Conservation (phyloP, 2,113 vertebrate genomes). For the Illadopsis cleaveri region DNA sequence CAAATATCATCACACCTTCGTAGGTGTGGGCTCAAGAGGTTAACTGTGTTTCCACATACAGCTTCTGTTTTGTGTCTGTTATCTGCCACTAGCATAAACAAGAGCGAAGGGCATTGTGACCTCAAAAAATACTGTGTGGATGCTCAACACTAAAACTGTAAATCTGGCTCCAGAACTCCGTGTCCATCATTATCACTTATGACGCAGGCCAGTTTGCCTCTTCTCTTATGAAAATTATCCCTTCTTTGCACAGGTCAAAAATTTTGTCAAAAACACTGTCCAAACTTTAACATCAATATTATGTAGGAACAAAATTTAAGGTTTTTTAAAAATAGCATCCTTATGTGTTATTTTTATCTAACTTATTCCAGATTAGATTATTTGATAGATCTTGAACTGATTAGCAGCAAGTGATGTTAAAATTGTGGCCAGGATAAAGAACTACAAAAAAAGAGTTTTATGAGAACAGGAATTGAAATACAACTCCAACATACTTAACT, state of each 20-base stretch:
- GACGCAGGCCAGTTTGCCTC: neutral
- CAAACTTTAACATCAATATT: neutral
- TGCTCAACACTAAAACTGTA: neutral
- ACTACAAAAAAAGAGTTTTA: neutral
- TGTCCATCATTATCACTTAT: neutral
- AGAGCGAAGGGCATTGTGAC: neutral
- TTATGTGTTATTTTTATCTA: neutral
- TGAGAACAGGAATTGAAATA: neutral
- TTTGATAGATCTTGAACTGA: neutral
- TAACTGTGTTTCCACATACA: neutral
- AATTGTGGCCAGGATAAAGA: neutral
- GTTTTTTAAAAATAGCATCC: neutral
- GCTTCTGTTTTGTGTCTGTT: fast-evolving
- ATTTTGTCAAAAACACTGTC: neutral
- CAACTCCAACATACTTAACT: neutral
- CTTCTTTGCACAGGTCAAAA: neutral
- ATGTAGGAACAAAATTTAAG: neutral
- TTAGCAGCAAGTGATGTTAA: neutral
- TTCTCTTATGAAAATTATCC: neutral
- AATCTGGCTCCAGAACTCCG: neutral
- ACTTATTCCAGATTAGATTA: neutral
- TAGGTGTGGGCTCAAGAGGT: neutral
- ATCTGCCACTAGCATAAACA: neutral
- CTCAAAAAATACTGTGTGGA: neutral
- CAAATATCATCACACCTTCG: fast-evolving